These are phyloP conservation scores for Thunnus thynnus DNA, from an alignment of 2,113 vertebrate genomes.

Conservation along the genomic window DNA sequence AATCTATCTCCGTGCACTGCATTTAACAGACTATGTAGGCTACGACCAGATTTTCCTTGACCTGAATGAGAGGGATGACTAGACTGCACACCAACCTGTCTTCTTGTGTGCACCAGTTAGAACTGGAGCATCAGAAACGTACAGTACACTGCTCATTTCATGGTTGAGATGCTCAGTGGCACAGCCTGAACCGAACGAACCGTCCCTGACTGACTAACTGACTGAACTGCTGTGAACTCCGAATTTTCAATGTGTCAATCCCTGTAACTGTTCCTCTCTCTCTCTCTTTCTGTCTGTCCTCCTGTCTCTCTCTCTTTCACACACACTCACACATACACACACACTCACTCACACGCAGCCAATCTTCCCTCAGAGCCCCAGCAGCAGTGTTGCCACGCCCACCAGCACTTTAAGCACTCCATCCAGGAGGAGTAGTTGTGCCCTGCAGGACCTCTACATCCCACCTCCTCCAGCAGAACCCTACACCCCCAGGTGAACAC, in stretches of 20 bases:
- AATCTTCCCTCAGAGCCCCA: slow-evolving; percentile 96
- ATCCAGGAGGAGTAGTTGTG: slow-evolving; percentile 96
- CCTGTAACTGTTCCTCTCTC: slow-evolving; percentile 61
- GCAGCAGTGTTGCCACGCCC: slow-evolving; percentile 95
- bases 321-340: slow-evolving; percentile 20
- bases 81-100: slow-evolving; percentile 16
- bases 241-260: slow-evolving; percentile 60
- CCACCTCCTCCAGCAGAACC: slow-evolving; percentile 97
- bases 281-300: slow-evolving; percentile 29
- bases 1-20: not conserved
- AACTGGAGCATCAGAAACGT: slow-evolving; percentile 55
- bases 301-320: slow-evolving; percentile 35
- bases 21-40: slow-evolving; percentile 26
- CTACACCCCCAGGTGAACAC: slow-evolving; percentile 93
- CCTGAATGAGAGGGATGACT: slow-evolving; percentile 43
- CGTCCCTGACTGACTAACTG: slow-evolving; percentile 41
- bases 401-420: slow-evolving; percentile 98
- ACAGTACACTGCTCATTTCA: slow-evolving; percentile 64
- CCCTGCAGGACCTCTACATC: slow-evolving; percentile 97
- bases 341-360: slow-evolving; percentile 86
- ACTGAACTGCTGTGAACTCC: slow-evolving; percentile 57
- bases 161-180: slow-evolving; percentile 44
- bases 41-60: slow-evolving; percentile 53
- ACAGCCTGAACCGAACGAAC: slow-evolving; percentile 37
- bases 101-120: slow-evolving; percentile 42